Evolutionary conservation across 1,140 invertebrate genomes (phyloP).

Genomic region (Pararge aegeria): DNA sequence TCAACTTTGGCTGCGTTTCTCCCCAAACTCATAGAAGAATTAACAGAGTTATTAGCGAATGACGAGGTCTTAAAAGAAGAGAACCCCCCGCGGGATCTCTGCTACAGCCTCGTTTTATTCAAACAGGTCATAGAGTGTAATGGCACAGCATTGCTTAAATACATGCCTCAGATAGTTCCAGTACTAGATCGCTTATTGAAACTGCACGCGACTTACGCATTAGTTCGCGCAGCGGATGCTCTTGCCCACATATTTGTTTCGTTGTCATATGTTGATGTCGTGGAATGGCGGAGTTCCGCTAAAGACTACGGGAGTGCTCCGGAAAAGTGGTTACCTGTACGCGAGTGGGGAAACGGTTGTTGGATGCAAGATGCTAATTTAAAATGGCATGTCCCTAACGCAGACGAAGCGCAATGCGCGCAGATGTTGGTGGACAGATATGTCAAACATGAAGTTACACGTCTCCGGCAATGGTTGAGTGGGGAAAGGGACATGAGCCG

Average conservation of each 20-base stretch:
- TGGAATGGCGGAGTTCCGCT: slow-evolving; percentile 83
- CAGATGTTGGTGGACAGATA: slow-evolving; percentile 85
- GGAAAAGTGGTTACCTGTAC: slow-evolving; percentile 87
- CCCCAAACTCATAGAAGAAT: slow-evolving; percentile 83
- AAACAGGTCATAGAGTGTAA: slow-evolving; percentile 85
- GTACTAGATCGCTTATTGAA: slow-evolving; percentile 83
- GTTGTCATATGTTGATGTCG: slow-evolving; percentile 77
- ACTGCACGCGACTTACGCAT: slow-evolving; percentile 83
- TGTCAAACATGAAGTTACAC: slow-evolving; percentile 68
- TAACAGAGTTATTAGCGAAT: slow-evolving; percentile 74
- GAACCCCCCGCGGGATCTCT: slow-evolving; percentile 87
- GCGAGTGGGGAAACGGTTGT: slow-evolving; percentile 90
- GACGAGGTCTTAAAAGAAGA: slow-evolving; percentile 83
- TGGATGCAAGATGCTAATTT: slow-evolving; percentile 84
- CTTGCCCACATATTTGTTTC: slow-evolving; percentile 59
- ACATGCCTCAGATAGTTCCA: slow-evolving; percentile 81
- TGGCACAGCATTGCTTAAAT: slow-evolving; percentile 82
- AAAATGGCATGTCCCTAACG: slow-evolving; percentile 88
- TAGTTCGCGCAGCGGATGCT: slow-evolving; percentile 78
- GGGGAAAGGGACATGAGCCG: slow-evolving; percentile 52
- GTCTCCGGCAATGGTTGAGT: slow-evolving; percentile 52
- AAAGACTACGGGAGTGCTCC: slow-evolving; percentile 83
- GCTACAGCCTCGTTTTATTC: slow-evolving; percentile 89
- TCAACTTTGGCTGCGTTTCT: slow-evolving; percentile 86
- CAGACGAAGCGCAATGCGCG: slow-evolving; percentile 84